These are phyloP conservation scores for Macrosteles quadrilineatus DNA, from an alignment of 1,140 invertebrate species.

Conservation along the genomic window DNA sequence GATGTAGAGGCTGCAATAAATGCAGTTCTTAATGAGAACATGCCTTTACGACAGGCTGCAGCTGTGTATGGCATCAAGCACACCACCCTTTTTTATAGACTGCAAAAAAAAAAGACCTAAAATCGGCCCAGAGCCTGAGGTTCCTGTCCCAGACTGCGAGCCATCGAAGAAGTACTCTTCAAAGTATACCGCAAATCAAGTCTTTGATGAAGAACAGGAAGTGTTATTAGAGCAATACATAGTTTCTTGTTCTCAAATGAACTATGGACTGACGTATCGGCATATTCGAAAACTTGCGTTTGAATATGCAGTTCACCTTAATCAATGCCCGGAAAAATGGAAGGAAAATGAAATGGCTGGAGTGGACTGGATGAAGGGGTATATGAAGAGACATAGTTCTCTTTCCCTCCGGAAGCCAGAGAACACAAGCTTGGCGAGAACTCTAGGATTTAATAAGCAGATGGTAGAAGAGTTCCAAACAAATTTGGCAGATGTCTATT, in stretches of 20 bases:
- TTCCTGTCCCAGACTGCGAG: background rate
- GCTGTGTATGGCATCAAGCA: conserved; percentile 7
- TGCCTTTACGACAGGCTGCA: conserved; percentile 9
- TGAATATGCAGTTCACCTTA: background rate
- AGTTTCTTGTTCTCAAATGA: background rate
- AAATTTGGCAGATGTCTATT: conserved; percentile 40
- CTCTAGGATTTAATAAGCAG: conserved; percentile 48
- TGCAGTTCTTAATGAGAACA: background rate
- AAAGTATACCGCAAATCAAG: background rate
- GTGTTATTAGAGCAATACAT: background rate
- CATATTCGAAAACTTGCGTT: background rate
- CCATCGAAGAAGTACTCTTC: background rate
- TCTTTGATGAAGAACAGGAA: conserved; percentile 1
- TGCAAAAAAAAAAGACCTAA: conserved; percentile 14
- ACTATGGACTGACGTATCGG: background rate
- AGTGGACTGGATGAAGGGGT: conserved; percentile 49
- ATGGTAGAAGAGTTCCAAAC: conserved; percentile 45
- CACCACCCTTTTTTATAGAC: conserved; percentile 5
- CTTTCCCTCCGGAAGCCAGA: conserved; percentile 49
- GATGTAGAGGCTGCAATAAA: conserved; percentile 3
- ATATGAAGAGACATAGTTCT: conserved; percentile 50
- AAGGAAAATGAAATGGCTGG: conserved; percentile 47
- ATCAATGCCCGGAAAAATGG: background rate
- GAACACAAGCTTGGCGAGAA: conserved; percentile 48
- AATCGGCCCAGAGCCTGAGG: background rate